Base-by-base conservation (phyloP, 2,113 vertebrate species). In the Pomatorhinus ruficollis region DNA sequence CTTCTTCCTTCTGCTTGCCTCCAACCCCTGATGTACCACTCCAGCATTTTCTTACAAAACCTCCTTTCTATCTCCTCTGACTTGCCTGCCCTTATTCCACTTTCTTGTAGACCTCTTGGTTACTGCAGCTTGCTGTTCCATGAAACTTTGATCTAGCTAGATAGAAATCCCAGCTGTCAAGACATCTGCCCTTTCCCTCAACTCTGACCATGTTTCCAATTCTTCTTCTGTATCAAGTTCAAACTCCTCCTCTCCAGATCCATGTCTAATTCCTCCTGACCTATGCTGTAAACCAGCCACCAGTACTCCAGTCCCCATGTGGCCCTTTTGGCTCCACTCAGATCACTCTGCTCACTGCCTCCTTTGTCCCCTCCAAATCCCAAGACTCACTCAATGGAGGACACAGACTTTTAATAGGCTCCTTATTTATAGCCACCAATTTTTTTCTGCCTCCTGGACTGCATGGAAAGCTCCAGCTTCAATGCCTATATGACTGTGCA, bases 181-280 rank as follows among this genome's bases (percentile, higher is more conserved):
- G 54, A 75, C 63, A 75, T 69, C 44, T 87, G 61, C 72, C 80
- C 66, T 92, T 91, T 88, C 52, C 61, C 64, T 93, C 86, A 95
- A 78, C 53, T 71, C 89, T 93, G 89, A 93, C 33, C 87, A 74
- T 5, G 9, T 50, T 35, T 80, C 42, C 65, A 93, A 89, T 45
- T 91, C 49, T 53, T 87, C 75, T 44, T 80, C 90, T 21, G 44
- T 65, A 89, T 45, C 83, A 81, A 83, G 50, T 86, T 96, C 71
- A 83, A 90, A 92, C 87, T 63, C 45, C 80, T 87, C 59, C 86
- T 69, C 70, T 76, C 33, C 60, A 56, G 35, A 91, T 30, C 33
- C 15, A 1, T 3, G 12, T 30, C 47, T 39, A 87, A 81, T 33
- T 69, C 47, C n/a, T 91, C 61, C 52, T 49, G 56, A 69, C 25